phyloP scores from a whole-genome alignment of 2,797 vertebrate genomes.

The Sciurus carolinensis region DNA sequence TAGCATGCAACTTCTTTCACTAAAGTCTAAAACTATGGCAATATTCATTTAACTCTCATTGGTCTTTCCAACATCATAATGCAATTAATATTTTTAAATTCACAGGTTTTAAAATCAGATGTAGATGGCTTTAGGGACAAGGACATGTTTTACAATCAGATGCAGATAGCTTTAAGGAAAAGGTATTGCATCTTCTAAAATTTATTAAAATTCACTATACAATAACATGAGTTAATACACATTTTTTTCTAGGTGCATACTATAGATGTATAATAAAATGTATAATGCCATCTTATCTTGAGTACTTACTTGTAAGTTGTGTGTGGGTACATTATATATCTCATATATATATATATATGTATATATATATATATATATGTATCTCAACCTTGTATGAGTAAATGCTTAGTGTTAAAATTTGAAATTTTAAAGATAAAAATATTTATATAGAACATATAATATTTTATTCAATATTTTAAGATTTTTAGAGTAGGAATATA shows the following conservation, averaged over 20 bases:
- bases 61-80: background rate
- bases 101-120: background rate
- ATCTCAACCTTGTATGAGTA: background rate
- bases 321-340: too few species aligned
- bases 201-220: constrained; percentile 54
- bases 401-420: background rate
- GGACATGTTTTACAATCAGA: background rate
- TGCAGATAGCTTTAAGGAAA: background rate
- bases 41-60: constrained; percentile 31
- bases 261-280: background rate
- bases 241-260: background rate
- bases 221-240: background rate
- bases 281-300: background rate
- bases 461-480: background rate
- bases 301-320: background rate
- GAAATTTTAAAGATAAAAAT: background rate
- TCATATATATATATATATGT: background rate
- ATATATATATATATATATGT: background rate
- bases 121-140: background rate
- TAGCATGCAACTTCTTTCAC: constrained; percentile 3
- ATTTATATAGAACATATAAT: background rate
- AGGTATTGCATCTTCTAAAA: constrained; percentile 4
- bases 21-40: background rate
- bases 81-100: constrained; percentile 65
- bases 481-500: constrained; percentile 13